These are phyloP conservation scores for Hiodon tergisus DNA, from an alignment of 2,113 vertebrate genomes.

Conservation along the genomic window DNA sequence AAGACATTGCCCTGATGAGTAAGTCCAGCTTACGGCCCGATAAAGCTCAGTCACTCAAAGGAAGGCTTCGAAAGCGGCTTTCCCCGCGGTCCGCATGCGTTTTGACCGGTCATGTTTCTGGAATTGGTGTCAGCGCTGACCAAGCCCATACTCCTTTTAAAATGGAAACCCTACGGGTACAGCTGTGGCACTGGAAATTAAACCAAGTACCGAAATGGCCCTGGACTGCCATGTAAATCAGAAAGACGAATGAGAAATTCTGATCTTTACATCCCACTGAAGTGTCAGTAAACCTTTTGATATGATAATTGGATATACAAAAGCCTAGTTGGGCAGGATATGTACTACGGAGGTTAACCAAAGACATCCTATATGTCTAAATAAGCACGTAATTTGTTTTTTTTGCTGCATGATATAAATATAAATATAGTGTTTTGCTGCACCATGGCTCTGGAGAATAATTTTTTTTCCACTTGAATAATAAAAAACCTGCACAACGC, in stretches of 20 bases:
- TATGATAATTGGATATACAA: conserved; percentile 9
- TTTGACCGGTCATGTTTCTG: too few relatives aligned
- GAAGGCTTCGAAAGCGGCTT: too few relatives aligned
- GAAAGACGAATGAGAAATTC: conserved; percentile 16
- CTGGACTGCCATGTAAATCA: conserved; percentile 22
- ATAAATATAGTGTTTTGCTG: conserved; percentile 52
- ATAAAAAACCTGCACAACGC: conserved; percentile 61
- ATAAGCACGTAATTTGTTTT: not conserved
- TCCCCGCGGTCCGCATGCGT: too few relatives aligned
- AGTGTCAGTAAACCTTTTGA: conserved; percentile 20
- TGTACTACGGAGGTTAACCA: not conserved
- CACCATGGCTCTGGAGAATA: conserved; percentile 52
- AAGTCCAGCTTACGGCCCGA: too few relatives aligned
- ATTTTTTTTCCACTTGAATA: conserved; percentile 63
- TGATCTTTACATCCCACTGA: conserved; percentile 22
- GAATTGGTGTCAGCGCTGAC: not conserved
- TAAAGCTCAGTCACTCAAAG: too few relatives aligned
- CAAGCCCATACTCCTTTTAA: not conserved
- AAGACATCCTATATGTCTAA: not conserved
- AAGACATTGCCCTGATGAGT: too few relatives aligned
- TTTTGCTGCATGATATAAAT: conserved; percentile 48
- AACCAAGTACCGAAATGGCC: conserved; percentile 11
- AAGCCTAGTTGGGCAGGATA: conserved; percentile 14
- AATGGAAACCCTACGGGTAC: not conserved
- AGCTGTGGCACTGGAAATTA: not conserved